phyloP scores from a whole-genome alignment of 2,113 vertebrate genomes.

The Rousettus leschenaultii region DNA sequence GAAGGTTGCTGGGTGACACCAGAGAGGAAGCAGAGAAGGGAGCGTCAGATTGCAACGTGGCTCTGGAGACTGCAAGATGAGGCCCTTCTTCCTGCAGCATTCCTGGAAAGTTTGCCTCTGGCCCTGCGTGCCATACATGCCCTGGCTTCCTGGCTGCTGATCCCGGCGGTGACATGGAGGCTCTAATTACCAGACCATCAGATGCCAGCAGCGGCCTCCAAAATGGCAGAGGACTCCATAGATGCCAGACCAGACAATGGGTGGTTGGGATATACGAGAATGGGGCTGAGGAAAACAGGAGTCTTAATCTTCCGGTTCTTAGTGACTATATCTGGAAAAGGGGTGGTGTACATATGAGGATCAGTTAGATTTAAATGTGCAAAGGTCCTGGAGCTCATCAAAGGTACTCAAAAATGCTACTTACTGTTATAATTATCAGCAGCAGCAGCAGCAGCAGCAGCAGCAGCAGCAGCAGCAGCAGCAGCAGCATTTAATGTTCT shows the following conservation, averaged over 20 bases:
- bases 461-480: background rate
- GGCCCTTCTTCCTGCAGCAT: background rate
- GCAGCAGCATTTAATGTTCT: background rate
- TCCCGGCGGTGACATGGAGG: background rate
- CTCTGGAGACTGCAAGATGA: background rate
- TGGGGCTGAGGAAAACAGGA: background rate
- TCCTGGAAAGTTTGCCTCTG: constrained; percentile 52
- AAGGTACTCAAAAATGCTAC: background rate
- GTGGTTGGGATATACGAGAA: background rate
- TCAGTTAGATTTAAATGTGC: background rate
- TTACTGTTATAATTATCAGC: background rate
- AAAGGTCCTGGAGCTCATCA: background rate
- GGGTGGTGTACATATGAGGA: rapidly evolving
- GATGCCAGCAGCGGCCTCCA: background rate
- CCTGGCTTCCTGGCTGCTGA: background rate
- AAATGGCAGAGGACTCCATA: background rate
- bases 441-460: background rate
- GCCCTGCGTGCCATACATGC: background rate
- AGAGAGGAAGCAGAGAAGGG: background rate
- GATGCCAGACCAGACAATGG: background rate
- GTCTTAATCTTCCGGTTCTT: background rate
- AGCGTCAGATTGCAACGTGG: constrained; percentile 8
- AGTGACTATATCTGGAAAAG: background rate
- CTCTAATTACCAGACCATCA: background rate
- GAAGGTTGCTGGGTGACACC: background rate